Evolutionary conservation across 2,888 invertebrate species (phyloP).

Genomic region (Drosophila peninsularis): DNA sequence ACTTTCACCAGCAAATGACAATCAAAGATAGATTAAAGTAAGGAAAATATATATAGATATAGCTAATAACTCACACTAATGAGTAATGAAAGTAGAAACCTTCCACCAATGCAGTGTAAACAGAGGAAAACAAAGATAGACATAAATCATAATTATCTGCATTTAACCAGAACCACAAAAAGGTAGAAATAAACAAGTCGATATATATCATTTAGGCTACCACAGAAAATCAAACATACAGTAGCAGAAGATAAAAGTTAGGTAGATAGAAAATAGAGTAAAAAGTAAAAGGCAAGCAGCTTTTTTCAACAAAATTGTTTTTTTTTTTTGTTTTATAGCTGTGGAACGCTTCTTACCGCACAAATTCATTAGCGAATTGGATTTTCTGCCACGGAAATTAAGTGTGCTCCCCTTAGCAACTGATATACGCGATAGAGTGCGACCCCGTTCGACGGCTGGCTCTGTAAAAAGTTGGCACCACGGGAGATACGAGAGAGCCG

Average conservation of each 20-base stretch:
- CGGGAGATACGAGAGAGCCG: slow-evolving; percentile 47
- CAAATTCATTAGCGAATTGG: slow-evolving; percentile 97
- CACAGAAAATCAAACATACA: slow-evolving; percentile 36
- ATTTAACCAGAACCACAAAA: slow-evolving; percentile 24
- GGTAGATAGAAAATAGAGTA: slow-evolving; percentile 42
- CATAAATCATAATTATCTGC: slow-evolving; percentile 15
- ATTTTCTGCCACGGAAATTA: slow-evolving; percentile 96
- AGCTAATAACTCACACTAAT: slow-evolving; percentile 10
- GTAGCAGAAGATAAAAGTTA: slow-evolving; percentile 38
- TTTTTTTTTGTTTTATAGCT: slow-evolving; percentile 39
- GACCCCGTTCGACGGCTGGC: slow-evolving; percentile 86
- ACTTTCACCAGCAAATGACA: slow-evolving; percentile 11
- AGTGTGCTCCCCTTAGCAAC: slow-evolving; percentile 92
- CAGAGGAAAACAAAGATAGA: slow-evolving; percentile 2
- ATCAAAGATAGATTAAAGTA: background rate
- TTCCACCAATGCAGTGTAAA: background rate
- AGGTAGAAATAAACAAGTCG: background rate
- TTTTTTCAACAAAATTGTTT: slow-evolving; percentile 25
- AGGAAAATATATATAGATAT: background rate
- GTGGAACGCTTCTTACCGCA: slow-evolving; percentile 91
- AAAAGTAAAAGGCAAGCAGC: slow-evolving; percentile 64
- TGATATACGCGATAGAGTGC: slow-evolving; percentile 88
- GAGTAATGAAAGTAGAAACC: slow-evolving; percentile 7
- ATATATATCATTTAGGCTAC: slow-evolving; percentile 17
- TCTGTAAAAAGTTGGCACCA: slow-evolving; percentile 82